Evolutionary conservation across 2,113 vertebrate genomes (phyloP).

Genomic region (Xiphorhynchus elegans): DNA sequence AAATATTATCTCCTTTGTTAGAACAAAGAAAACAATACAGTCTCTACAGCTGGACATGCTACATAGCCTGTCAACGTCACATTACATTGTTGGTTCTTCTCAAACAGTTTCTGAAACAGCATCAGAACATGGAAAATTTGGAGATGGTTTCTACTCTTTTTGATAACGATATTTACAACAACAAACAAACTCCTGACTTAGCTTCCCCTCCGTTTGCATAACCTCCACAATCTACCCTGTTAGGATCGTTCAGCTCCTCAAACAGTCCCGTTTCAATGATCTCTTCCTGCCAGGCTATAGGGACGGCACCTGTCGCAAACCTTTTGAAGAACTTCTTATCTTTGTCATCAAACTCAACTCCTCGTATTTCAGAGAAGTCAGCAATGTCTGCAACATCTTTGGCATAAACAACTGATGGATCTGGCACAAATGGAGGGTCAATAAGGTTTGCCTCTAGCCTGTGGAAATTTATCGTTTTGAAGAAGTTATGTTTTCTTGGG

Average conservation of each 20-base stretch:
- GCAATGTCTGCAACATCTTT: constrained; percentile 90
- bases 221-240: constrained; percentile 70
- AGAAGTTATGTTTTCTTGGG: constrained; percentile 90
- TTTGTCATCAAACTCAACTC: constrained; percentile 88
- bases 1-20: background rate
- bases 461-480: constrained; percentile 89
- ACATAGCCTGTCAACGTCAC: background rate
- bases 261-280: constrained; percentile 90
- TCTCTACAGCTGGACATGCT: background rate
- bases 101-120: background rate
- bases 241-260: constrained; percentile 83
- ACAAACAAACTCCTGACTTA: constrained; percentile 81
- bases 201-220: constrained; percentile 66
- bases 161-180: constrained; percentile 75
- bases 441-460: constrained; percentile 88
- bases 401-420: constrained; percentile 91
- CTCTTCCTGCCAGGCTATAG: constrained; percentile 89
- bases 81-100: background rate
- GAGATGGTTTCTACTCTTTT: constrained; percentile 3
- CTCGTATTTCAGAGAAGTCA: constrained; percentile 90
- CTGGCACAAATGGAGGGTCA: constrained; percentile 87
- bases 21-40: background rate
- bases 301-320: constrained; percentile 85
- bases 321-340: constrained; percentile 90
- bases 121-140: background rate